Evolutionary conservation across 92 coral and sea anemone species (phyloP).

Genomic region (Zoanthus solanderi): DNA sequence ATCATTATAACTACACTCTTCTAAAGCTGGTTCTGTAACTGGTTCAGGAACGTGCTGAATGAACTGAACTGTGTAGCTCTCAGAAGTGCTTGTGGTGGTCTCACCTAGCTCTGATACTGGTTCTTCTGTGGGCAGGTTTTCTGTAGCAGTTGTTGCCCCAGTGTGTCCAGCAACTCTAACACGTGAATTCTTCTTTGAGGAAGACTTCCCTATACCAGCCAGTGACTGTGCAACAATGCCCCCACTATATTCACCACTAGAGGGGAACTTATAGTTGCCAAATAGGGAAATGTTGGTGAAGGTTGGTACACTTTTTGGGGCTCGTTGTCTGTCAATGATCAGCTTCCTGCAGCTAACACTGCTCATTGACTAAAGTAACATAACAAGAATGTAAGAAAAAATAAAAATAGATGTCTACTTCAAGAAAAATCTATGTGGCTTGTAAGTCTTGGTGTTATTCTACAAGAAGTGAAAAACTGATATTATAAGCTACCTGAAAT

Average conservation of each 20-base stretch:
- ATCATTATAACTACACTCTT: not conserved
- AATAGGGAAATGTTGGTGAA: constrained; percentile 53
- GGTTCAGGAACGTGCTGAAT: constrained; percentile 3
- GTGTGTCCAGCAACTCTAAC: constrained; percentile 29
- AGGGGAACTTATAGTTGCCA: constrained; percentile 54
- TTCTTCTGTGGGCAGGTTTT: not conserved
- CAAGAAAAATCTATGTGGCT: not conserved
- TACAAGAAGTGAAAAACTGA: not conserved
- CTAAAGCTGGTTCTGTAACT: not conserved
- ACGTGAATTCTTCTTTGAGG: constrained; percentile 27
- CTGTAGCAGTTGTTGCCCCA: constrained; percentile 34
- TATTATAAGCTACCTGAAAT: not conserved
- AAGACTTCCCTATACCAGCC: constrained; percentile 55
- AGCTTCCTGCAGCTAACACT: not conserved
- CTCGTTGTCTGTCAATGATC: not conserved
- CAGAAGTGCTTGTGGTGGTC: not conserved
- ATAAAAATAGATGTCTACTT: not conserved
- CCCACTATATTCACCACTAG: constrained; percentile 27
- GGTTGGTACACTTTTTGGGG: constrained; percentile 17
- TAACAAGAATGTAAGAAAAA: not conserved
- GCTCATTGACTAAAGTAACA: constrained; percentile 1
- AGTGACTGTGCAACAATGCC: constrained; percentile 50
- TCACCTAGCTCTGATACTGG: not conserved
- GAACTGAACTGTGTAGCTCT: constrained; percentile 2
- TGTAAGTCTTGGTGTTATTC: not conserved